Percentiles rank a stretch among this genome's conserved stretches.
Conservation (phyloP, 1,140 invertebrate species). For the Drosophila simulans region DNA sequence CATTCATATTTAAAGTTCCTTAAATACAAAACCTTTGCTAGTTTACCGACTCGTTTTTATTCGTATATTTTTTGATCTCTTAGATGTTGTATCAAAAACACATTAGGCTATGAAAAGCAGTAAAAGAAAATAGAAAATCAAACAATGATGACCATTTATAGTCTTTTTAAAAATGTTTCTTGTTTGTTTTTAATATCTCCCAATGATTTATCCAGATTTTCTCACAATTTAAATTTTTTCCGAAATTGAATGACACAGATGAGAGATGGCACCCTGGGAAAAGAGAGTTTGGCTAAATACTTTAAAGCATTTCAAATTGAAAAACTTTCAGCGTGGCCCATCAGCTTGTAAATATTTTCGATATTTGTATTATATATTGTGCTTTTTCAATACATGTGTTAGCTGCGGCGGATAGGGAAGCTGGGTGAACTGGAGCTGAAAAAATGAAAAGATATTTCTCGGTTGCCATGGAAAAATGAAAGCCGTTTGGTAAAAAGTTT, state of each 20-base stretch:
- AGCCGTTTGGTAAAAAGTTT: slow-evolving; percentile 76
- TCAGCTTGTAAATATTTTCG: slow-evolving; percentile 31
- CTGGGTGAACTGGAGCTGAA: slow-evolving; percentile 14
- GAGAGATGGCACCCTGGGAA: slow-evolving; percentile 20
- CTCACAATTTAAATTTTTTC: slow-evolving; percentile 30
- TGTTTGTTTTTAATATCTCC: slow-evolving; percentile 26
- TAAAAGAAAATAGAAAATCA: slow-evolving; percentile 13
- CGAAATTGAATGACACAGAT: slow-evolving; percentile 40
- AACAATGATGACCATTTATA: slow-evolving; percentile 37
- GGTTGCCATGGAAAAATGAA: slow-evolving; percentile 77
- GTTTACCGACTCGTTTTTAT: not conserved
- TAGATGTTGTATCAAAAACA: slow-evolving; percentile 63
- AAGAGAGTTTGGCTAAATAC: slow-evolving; percentile 62
- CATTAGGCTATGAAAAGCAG: slow-evolving; percentile 52
- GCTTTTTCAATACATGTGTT: slow-evolving; percentile 52
- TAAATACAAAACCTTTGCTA: not conserved
- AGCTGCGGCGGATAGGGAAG: slow-evolving; percentile 3
- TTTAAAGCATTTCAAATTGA: slow-evolving; percentile 81
- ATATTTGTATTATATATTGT: slow-evolving; percentile 44
- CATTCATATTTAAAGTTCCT: too few relatives aligned
- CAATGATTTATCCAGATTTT: slow-evolving; percentile 47
- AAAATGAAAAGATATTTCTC: slow-evolving; percentile 57
- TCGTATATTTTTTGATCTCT: not conserved
- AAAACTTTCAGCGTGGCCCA: slow-evolving; percentile 74
- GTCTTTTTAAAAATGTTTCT: slow-evolving; percentile 54